Percentiles rank a stretch among this genome's conserved stretches.
phyloP scores from a whole-genome alignment of 2,113 vertebrate species.

The Proterorhinus semilunaris region DNA sequence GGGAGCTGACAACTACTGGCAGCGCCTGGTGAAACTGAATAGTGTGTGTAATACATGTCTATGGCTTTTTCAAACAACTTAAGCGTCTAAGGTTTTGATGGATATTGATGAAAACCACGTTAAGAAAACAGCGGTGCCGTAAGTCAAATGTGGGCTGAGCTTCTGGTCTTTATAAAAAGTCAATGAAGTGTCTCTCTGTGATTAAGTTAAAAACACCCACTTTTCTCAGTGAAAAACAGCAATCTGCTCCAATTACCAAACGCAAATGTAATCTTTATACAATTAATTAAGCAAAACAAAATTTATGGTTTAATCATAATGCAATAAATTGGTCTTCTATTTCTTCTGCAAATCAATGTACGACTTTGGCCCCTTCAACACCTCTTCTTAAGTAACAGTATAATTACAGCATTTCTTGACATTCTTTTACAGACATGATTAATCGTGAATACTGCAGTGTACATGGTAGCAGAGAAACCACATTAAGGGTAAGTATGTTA shows the following conservation, averaged over 20 bases:
- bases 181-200: conserved; percentile 15
- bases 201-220: conserved; percentile 16
- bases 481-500: not conserved
- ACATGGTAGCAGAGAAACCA: not conserved
- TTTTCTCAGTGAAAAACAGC: conserved; percentile 16
- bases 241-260: conserved; percentile 9
- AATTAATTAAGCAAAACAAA: not conserved
- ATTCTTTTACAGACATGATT: not conserved
- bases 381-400: conserved; percentile 2
- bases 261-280: not conserved
- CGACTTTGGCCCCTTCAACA: not conserved
- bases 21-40: conserved; percentile 44
- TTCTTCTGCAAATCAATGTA: not conserved
- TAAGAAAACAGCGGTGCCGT: conserved; percentile 33
- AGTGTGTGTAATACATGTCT: conserved; percentile 44
- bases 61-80: conserved; percentile 37
- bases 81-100: conserved; percentile 23
- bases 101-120: conserved; percentile 39
- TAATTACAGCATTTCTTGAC: not conserved
- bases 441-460: not conserved
- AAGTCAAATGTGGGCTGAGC: conserved; percentile 25
- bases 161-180: conserved; percentile 19
- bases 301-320: conserved; percentile 5
- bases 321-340: not conserved
- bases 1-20: conserved; percentile 42